phyloP scores from a whole-genome alignment of 2,888 invertebrate species.

The Pyrocoelia pectoralis region DNA sequence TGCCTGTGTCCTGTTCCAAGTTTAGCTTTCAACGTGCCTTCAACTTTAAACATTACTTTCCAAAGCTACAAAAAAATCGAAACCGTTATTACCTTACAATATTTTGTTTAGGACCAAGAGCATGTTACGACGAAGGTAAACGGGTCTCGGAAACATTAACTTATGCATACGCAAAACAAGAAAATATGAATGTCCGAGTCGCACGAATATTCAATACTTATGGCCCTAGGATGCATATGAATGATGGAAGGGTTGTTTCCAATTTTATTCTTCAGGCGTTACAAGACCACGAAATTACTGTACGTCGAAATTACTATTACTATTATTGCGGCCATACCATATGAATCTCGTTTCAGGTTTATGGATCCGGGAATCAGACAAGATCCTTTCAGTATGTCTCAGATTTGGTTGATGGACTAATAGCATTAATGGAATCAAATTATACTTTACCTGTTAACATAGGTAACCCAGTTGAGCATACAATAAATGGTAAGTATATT shows the following conservation, averaged over 20 bases:
- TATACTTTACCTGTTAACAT: constrained; percentile 93
- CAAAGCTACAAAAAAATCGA: too few relatives aligned
- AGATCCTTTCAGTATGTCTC: constrained; percentile 98
- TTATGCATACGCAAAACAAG: constrained; percentile 97
- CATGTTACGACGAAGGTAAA: constrained; percentile 99
- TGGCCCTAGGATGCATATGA: constrained; percentile 98
- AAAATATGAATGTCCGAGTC: constrained; percentile 92
- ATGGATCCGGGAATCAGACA: constrained; percentile 89
- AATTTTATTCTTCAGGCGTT: constrained; percentile 98
- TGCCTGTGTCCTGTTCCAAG: too few relatives aligned
- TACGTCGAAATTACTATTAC: too few relatives aligned
- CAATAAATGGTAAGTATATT: constrained; percentile 78
- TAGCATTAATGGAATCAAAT: constrained; percentile 92
- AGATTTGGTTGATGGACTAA: constrained; percentile 94
- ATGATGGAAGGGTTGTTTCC: constrained; percentile 97
- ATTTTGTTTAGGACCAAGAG: constrained; percentile 76
- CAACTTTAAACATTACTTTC: too few relatives aligned
- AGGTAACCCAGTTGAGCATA: constrained; percentile 98
- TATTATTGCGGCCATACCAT: neutral
- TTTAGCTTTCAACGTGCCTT: too few relatives aligned
- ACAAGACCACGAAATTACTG: constrained; percentile 93
- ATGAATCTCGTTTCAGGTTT: constrained; percentile 62
- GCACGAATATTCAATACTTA: constrained; percentile 99
- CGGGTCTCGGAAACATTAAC: constrained; percentile 95
- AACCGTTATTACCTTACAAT: too few relatives aligned